Percentiles rank a stretch among this genome's conserved stretches.
Conservation (phyloP, 2,113 vertebrate genomes). For the Xerus inauris region DNA sequence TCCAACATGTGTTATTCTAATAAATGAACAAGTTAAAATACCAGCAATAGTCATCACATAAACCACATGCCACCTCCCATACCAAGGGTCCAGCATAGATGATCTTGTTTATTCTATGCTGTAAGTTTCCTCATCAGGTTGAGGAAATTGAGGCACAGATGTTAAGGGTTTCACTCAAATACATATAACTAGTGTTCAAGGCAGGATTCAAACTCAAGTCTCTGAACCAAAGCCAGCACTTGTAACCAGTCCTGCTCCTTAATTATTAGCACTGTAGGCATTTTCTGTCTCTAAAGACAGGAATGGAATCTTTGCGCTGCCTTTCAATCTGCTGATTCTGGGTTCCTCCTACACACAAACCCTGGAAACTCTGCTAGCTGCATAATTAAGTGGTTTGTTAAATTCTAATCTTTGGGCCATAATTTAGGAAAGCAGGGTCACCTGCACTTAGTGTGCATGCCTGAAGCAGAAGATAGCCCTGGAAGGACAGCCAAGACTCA, state of each 20-base stretch:
- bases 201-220: neutral
- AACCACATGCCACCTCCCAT: too few relatives aligned
- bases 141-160: neutral
- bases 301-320: neutral
- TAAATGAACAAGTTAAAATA: neutral
- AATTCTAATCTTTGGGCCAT: neutral
- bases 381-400: neutral
- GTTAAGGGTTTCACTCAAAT: neutral
- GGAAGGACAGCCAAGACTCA: neutral
- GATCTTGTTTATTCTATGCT: neutral
- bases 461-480: neutral
- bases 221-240: neutral
- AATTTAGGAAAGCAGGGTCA: neutral
- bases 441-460: too few relatives aligned
- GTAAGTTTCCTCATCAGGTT: neutral
- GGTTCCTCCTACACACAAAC: neutral
- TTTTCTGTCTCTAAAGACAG: neutral
- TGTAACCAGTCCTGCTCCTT: too few relatives aligned
- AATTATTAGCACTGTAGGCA: neutral
- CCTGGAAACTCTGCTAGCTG: neutral
- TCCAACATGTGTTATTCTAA: neutral
- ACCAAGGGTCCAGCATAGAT: neutral
- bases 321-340: neutral
- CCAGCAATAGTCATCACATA: neutral
- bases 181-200: neutral